phyloP scores from a whole-genome alignment of 2,113 vertebrate species.

The Halichoeres trimaculatus region DNA sequence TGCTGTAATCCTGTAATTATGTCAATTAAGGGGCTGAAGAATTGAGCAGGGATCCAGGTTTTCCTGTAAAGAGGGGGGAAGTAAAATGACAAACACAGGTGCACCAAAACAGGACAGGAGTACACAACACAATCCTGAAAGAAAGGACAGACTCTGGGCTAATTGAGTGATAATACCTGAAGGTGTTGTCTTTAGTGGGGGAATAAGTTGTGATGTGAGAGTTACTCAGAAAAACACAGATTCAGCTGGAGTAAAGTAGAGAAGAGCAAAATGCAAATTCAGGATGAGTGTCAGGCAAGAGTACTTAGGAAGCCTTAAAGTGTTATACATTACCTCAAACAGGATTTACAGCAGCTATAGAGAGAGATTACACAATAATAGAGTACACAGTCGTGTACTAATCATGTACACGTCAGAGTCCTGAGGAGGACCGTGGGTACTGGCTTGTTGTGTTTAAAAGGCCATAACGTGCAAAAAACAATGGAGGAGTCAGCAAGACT shows the following conservation, averaged over 20 bases:
- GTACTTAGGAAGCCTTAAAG: constrained; percentile 69
- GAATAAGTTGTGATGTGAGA: constrained; percentile 4
- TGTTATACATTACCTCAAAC: constrained; percentile 72
- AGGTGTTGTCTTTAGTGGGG: constrained; percentile 22
- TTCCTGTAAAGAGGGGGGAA: constrained; percentile 39
- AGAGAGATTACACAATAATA: constrained; percentile 66
- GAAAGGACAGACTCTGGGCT: not conserved
- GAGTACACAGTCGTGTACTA: constrained; percentile 47
- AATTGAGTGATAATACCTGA: constrained; percentile 12
- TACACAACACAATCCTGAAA: not conserved
- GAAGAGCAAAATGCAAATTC: constrained; percentile 58
- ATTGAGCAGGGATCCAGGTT: constrained; percentile 51
- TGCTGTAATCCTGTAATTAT: constrained; percentile 81
- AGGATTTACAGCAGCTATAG: constrained; percentile 71
- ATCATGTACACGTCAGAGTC: constrained; percentile 51
- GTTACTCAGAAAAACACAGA: constrained; percentile 13
- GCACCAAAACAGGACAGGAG: constrained; percentile 3
- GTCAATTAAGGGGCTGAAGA: constrained; percentile 75
- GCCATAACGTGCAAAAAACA: not conserved
- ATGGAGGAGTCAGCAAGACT: not conserved
- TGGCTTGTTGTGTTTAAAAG: constrained; percentile 9
- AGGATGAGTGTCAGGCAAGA: constrained; percentile 67
- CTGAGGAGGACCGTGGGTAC: constrained; percentile 36
- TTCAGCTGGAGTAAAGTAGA: constrained; percentile 31
- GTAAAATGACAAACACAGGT: constrained; percentile 26